A percentile compares a stretch with the other conserved stretches of the same genome.
Evolutionary conservation across 2,797 vertebrate species (phyloP).

Genomic region (Lagorchestes hirsutus): DNA sequence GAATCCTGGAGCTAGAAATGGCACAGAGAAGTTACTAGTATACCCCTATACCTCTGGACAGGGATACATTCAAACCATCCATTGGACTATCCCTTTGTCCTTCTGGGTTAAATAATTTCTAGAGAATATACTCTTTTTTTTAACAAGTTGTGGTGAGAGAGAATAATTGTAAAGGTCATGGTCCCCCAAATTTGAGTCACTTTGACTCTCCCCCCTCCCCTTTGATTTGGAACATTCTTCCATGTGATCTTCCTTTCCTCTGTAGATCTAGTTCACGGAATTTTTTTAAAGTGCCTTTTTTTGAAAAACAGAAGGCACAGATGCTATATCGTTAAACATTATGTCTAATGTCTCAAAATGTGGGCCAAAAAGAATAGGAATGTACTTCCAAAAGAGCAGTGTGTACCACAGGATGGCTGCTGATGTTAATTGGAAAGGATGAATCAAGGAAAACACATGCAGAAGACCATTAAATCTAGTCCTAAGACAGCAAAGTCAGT

Average conservation of each 20-base stretch:
- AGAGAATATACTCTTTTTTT: neutral
- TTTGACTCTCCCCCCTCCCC: slow-evolving; percentile 30
- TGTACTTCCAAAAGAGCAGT: slow-evolving; percentile 38
- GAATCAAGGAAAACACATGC: slow-evolving; percentile 48
- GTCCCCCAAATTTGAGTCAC: slow-evolving; percentile 40
- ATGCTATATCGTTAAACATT: slow-evolving; percentile 14
- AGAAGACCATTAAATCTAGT: slow-evolving; percentile 35
- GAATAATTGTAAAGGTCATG: slow-evolving; percentile 36
- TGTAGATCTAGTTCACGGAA: slow-evolving; percentile 13
- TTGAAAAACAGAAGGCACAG: neutral
- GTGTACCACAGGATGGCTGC: neutral
- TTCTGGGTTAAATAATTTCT: neutral
- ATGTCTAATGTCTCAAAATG: neutral
- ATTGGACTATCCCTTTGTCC: neutral
- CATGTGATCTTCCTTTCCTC: slow-evolving; percentile 55
- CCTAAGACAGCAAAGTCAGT: slow-evolving; percentile 66
- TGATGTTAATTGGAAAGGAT: slow-evolving; percentile 20
- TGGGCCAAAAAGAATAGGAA: slow-evolving; percentile 14
- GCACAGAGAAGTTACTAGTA: neutral
- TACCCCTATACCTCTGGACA: neutral
- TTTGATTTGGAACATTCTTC: slow-evolving; percentile 41
- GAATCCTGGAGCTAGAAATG: neutral
- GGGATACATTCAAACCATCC: neutral
- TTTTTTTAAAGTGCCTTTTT: slow-evolving; percentile 30
- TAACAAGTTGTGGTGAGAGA: neutral